Conservation (phyloP, 2,113 vertebrate genomes). For the rabbit (Oryctolagus cuniculus) region mOryCun1.1 NC_091453.1:8769001-8769500, state of each 20-base stretch:
- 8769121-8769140: slow-evolving; percentile 79
- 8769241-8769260: slow-evolving; percentile 35
- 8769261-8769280: not conserved
- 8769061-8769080: slow-evolving; percentile 79
- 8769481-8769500: slow-evolving; percentile 15
- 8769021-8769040: slow-evolving; percentile 75
- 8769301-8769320: slow-evolving; percentile 37
- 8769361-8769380: not conserved
- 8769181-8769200: slow-evolving; percentile 75
- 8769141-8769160: slow-evolving; percentile 81
- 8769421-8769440: slow-evolving; percentile 37
- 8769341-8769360: slow-evolving; percentile 42
- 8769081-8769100: slow-evolving; percentile 80
- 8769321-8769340: not conserved
- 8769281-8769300: not conserved
- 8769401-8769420: not conserved
- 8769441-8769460: slow-evolving; percentile 58
- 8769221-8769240: not conserved
- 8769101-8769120: slow-evolving; percentile 78
- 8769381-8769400: not conserved
- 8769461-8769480: slow-evolving; percentile 16
- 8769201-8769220: slow-evolving; percentile 12
- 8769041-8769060: slow-evolving; percentile 76
- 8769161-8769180: slow-evolving; percentile 78
- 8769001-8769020: slow-evolving; percentile 57